Base-by-base conservation (phyloP, 2,888 invertebrate species). In the Brachypalpus laphriformis region DNA sequence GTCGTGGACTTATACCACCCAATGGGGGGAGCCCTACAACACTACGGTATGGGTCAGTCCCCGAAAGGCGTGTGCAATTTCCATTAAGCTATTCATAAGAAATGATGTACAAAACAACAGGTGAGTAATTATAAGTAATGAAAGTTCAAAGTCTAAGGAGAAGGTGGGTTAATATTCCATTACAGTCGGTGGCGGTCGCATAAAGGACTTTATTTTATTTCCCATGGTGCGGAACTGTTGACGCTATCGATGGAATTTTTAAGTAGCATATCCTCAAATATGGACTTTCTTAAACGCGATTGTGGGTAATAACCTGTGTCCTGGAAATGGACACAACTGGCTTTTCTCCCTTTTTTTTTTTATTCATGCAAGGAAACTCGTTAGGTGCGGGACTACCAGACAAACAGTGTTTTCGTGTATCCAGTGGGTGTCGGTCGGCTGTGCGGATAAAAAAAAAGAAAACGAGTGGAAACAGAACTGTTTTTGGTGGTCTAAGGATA, bases 101-200 rank as follows among this genome's bases (percentile, higher is more conserved):
- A 65, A 83, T 83, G 83, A 83, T 83, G 83, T 75, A 83, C 63
- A 70, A 80, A 54, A 83, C 74, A 80, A 74, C 83, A 83, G 83
- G 80, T 83, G 83, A 56, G 49, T 70, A 75, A 77, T 71, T 77
- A 65, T 47, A 63, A 14, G 34, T 49, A 45, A 65, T 76, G 57
- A 71, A 61, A 54, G 54, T 42, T 57, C 14, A 72, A 71, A 22
- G 54, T 37, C 51, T 37, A 72, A 22, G 56, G 34, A 40, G 34
- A 16, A 47, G 11, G 20, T 16, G 14, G 34, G 28, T 76, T 42
- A 65, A 57, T 70, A 51, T 71, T 16, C 40, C 37, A 45, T 65
- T 71, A 28, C 72, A 68, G 34, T 22, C 5, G 14, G 6, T 45
- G 18, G 7, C 18, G 25, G 6, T 1, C 8, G 7, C 11, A 1